Conservation (phyloP, 1,140 invertebrate species). For the Ceratina australensis region DNA sequence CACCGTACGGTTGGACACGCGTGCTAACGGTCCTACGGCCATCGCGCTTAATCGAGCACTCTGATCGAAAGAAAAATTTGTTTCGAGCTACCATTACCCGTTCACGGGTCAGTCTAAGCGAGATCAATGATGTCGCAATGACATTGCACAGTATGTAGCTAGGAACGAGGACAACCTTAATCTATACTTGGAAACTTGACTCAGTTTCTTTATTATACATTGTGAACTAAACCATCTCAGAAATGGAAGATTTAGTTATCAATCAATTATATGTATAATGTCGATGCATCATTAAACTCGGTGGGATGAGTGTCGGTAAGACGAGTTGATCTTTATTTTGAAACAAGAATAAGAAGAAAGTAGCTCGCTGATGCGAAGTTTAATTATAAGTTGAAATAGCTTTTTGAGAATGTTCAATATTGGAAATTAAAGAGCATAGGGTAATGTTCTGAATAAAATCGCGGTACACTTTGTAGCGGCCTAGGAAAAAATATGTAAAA, state of each 20-base stretch:
- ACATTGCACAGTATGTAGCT: neutral
- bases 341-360: neutral
- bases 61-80: neutral
- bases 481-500: slow-evolving; percentile 12
- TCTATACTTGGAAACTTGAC: no score
- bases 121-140: neutral
- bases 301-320: no score
- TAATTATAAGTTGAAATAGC: no score
- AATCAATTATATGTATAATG: no score
- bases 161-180: no score
- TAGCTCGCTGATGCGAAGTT: neutral
- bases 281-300: no score
- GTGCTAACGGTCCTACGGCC: neutral
- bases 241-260: no score
- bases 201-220: no score
- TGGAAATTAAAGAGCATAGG: neutral
- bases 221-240: no score
- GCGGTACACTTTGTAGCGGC: neutral
- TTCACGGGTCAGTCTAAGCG: neutral
- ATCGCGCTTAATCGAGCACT: neutral
- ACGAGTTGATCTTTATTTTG: neutral
- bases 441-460: neutral
- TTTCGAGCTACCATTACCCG: neutral
- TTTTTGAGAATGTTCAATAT: neutral
- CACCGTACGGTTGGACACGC: slow-evolving; percentile 4